Evolutionary conservation across 1,140 invertebrate genomes (phyloP), one percentile per base, ranked within the genome.

Genomic region (Drosophila navojoa): DNA sequence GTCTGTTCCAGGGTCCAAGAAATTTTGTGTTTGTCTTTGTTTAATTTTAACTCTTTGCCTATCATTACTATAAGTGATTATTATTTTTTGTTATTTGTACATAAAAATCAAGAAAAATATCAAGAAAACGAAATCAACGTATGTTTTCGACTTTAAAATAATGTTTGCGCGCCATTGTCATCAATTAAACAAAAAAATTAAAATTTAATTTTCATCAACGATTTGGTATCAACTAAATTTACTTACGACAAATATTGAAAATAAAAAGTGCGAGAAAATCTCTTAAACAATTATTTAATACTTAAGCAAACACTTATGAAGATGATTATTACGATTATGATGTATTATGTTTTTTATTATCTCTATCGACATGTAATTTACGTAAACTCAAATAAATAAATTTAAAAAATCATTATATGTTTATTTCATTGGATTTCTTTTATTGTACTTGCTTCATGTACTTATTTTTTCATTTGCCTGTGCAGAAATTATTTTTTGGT

Each of bases 331-430:
- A 79, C 71, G 50, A 79, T 79, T 80, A 85, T 81, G 63, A 79
- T 79, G 76, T 86, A 87, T 86, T 86, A 81, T 86, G 81, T 87
- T 86, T 85, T 85, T 86, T 87, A 86, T 87, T 86, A 82, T 87
- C 81, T 79, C 64, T 86, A 86, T 87, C 76, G 81, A 87, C 53
- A 87, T 86, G 81, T 86, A 86, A 86, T 86, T 86, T 87, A 86
- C 82, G 76, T 87, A 79, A 86, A 86, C 81, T 81, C 67, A 85
- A 86, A 87, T 74, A 87, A 86, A 86, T 29, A 72, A 86, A 85
- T 66, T 52, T 52, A 40, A 19, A 42, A 35, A 47, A 16, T 19
- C 54, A 16, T n/a, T 6, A 11, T 22, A 22, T 22, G 3, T 22
- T 22, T 22, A 1, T 22, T 1, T 2, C 1, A 22, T 22, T 22